Conservation (phyloP, 1,140 invertebrate species). For the Spodoptera litura region DNA sequence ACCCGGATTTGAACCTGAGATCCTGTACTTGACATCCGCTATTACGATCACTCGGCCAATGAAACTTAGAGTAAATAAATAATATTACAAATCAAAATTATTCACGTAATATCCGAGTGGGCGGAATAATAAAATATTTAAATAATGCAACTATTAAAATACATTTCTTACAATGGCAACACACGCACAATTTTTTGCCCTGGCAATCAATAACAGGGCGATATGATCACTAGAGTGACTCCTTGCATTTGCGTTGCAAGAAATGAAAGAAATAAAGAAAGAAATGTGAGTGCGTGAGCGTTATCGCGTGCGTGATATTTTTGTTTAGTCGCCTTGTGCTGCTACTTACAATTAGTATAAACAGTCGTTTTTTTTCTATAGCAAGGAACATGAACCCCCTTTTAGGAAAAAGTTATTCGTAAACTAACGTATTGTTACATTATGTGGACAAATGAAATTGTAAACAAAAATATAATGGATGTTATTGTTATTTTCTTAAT, state of each 20-base stretch:
- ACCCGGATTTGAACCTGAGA: too few relatives aligned
- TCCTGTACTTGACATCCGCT: too few relatives aligned
- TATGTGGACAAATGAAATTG: too few relatives aligned
- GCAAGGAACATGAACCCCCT: conserved; percentile 1
- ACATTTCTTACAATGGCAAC: conserved; percentile 25
- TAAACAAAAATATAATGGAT: too few relatives aligned
- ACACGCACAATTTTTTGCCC: conserved; percentile 33
- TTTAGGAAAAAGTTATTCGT: background rate
- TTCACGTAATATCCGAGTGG: conserved; percentile 9
- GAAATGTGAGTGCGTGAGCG: conserved; percentile 20
- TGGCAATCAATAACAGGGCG: conserved; percentile 32
- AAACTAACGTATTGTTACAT: too few relatives aligned
- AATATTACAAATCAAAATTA: conserved; percentile 6
- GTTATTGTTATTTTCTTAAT: too few relatives aligned
- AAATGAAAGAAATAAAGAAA: background rate
- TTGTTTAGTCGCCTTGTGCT: background rate
- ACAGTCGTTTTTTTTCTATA: conserved; percentile 11
- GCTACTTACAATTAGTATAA: conserved; percentile 38
- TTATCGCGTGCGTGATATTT: conserved; percentile 32
- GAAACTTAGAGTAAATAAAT: background rate
- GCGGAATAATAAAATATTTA: background rate
- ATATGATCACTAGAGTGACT: conserved; percentile 23
- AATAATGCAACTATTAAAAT: conserved; percentile 6
- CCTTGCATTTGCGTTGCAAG: conserved; percentile 23
- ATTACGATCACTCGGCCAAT: too few relatives aligned